A percentile compares a stretch with the other conserved stretches of the same genome.
These are phyloP conservation scores for Aquila chrysaetos DNA, from an alignment of 2,797 vertebrate genomes.

Conservation along the genomic window DNA sequence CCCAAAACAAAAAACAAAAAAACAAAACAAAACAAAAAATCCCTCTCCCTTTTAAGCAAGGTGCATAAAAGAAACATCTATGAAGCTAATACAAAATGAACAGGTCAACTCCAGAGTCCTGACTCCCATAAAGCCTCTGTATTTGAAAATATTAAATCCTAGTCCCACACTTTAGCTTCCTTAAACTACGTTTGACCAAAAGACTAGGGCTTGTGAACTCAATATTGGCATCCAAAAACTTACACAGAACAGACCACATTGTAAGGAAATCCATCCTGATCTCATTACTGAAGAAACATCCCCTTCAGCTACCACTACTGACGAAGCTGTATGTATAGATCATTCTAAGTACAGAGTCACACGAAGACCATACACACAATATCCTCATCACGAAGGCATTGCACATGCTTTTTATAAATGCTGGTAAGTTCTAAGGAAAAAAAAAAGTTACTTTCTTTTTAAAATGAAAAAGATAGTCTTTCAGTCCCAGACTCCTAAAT, in stretches of 20 bases:
- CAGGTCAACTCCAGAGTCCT: background rate
- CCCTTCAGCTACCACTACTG: background rate
- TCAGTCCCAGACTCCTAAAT: background rate
- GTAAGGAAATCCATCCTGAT: background rate
- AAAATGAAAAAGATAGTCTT: background rate
- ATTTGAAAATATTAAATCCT: background rate
- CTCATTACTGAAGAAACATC: background rate
- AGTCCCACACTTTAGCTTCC: background rate
- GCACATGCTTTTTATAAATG: background rate
- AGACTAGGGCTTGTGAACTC: background rate
- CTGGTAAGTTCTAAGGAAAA: background rate
- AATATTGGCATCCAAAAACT: background rate
- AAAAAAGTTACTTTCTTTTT: background rate
- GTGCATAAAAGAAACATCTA: background rate
- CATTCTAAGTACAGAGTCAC: too few species aligned
- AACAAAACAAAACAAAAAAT: too few species aligned
- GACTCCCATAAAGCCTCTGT: background rate
- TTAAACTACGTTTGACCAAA: background rate
- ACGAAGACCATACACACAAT: background rate
- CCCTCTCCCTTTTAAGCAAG: background rate
- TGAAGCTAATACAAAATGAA: background rate
- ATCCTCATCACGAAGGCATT: fast-evolving
- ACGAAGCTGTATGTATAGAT: background rate
- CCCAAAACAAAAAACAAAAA: background rate
- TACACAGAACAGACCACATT: background rate